Evolutionary conservation across 1,140 invertebrate species (phyloP).

Genomic region (Kradibia gibbosae): DNA sequence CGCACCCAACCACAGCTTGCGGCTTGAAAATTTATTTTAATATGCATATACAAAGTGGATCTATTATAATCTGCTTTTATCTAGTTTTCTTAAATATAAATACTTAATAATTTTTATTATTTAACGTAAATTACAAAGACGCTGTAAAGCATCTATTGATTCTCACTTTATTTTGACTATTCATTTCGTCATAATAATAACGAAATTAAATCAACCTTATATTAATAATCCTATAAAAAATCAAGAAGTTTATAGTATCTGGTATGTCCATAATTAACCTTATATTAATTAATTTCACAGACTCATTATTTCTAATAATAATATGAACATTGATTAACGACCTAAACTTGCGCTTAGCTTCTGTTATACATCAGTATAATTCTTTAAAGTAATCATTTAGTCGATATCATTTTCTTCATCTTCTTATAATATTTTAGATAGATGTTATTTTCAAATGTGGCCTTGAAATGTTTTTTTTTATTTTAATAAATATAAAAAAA

Average conservation of each 20-base stretch:
- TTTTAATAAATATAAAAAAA: too few species aligned
- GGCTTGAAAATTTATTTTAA: neutral
- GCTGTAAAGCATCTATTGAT: neutral
- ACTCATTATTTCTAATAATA: neutral
- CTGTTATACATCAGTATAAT: neutral
- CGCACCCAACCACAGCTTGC: neutral
- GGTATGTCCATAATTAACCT: neutral
- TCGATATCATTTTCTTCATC: neutral
- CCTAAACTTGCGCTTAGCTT: neutral
- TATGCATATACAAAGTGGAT: neutral
- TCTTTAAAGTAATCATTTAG: neutral
- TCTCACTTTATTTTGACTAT: neutral
- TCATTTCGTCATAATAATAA: neutral
- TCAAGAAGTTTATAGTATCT: neutral
- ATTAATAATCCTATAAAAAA: neutral
- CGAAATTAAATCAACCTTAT: neutral
- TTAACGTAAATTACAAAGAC: neutral
- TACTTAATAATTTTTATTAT: neutral
- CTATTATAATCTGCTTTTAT: neutral
- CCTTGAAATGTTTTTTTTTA: too few species aligned
- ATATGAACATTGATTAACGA: conserved; percentile 3
- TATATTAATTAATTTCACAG: neutral
- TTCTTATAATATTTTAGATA: too few species aligned
- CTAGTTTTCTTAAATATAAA: neutral
- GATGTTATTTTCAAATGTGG: too few species aligned